Evolutionary conservation across 64 coral and sea anemone genomes (phyloP).

Genomic region (Trachythela sp.): DNA sequence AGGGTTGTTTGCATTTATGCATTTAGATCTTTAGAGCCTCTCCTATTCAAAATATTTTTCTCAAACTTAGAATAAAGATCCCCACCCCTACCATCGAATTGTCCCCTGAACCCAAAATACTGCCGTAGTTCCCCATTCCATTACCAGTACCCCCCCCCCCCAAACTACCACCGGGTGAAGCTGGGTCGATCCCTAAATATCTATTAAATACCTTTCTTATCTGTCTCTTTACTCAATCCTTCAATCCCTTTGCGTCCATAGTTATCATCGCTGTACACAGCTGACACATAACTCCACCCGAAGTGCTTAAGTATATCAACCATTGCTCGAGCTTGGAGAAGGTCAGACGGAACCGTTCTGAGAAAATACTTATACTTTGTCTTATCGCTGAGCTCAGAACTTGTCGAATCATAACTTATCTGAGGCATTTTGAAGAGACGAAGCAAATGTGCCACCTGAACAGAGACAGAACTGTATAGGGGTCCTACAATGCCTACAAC

Average conservation of each 20-base stretch:
- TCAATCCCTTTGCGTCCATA: background rate
- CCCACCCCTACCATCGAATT: no score
- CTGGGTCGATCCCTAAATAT: no score
- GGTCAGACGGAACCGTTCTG: background rate
- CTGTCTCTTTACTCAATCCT: background rate
- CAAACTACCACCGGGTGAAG: no score
- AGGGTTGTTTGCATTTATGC: no score
- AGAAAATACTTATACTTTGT: background rate
- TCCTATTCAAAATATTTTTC: no score
- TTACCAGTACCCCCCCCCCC: no score
- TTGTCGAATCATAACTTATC: background rate
- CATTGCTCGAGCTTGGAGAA: background rate
- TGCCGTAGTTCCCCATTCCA: no score
- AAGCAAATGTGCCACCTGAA: background rate
- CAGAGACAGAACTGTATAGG: background rate
- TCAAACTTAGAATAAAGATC: no score
- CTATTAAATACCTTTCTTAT: background rate
- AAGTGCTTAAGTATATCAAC: background rate
- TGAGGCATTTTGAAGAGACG: background rate
- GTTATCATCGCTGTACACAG: background rate
- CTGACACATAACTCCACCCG: background rate
- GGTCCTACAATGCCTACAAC: background rate
- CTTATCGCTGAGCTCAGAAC: constrained; percentile 11
- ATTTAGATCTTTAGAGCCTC: no score
- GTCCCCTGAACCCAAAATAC: no score